Percentiles rank a stretch among this genome's conserved stretches.
phyloP scores from a whole-genome alignment of 2,888 invertebrate genomes.

The Rhagonycha fulva region DNA sequence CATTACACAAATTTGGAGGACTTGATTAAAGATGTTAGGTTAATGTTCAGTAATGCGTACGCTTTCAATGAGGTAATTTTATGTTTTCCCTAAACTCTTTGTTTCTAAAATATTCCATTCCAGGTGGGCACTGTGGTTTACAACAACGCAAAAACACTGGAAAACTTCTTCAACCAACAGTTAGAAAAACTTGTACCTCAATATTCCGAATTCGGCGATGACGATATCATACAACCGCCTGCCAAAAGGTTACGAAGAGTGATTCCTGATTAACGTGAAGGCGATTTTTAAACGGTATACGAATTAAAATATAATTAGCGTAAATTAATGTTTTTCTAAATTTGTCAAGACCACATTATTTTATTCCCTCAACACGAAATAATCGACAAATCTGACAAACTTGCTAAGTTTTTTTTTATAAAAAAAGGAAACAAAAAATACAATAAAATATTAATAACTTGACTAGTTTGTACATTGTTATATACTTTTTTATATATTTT shows the following conservation, averaged over 20 bases:
- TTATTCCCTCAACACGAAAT: background rate
- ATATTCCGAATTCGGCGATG: conserved; percentile 59
- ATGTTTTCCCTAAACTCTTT: background rate
- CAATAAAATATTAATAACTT: background rate
- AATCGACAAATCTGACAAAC: background rate
- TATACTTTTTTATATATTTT: background rate
- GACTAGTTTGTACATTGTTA: background rate
- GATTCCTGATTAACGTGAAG: conserved; percentile 49
- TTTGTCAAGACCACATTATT: background rate
- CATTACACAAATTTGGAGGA: conserved; percentile 77
- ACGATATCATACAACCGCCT: conserved; percentile 56
- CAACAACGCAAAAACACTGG: conserved; percentile 78
- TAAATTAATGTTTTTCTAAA: background rate
- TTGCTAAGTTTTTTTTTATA: background rate
- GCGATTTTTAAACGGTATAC: background rate
- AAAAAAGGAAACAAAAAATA: background rate
- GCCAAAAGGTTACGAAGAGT: conserved; percentile 59
- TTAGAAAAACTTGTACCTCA: conserved; percentile 81
- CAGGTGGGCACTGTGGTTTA: conserved; percentile 78
- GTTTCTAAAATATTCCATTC: conserved; percentile 18
- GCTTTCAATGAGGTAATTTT: conserved; percentile 76
- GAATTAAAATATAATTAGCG: background rate
- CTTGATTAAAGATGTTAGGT: conserved; percentile 79
- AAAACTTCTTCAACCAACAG: conserved; percentile 84
- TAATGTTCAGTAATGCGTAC: conserved; percentile 88